A percentile compares a stretch with the other conserved stretches of the same genome.
Evolutionary conservation across 2,888 invertebrate species (phyloP).

Genomic region (Agonopterix subpropinquella): DNA sequence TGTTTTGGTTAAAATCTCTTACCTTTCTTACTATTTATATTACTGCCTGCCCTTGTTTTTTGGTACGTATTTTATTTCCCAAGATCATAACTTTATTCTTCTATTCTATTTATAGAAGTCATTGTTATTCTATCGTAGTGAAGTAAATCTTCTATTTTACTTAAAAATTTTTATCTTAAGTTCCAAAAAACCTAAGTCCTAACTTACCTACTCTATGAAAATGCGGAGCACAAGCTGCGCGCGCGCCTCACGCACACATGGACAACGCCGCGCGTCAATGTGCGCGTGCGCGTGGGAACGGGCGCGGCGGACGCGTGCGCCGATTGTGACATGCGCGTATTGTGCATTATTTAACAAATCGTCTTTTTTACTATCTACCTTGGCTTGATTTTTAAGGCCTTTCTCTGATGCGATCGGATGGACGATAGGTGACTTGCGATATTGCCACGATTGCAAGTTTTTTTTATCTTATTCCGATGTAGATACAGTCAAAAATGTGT

Average conservation of each 20-base stretch:
- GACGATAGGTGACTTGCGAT: constrained; percentile 14
- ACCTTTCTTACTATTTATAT: too few species aligned
- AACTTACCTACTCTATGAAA: constrained; percentile 32
- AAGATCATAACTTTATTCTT: too few species aligned
- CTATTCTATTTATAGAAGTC: too few species aligned
- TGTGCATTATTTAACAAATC: constrained; percentile 53
- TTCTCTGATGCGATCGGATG: neutral
- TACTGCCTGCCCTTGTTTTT: too few species aligned
- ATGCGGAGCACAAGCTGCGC: constrained; percentile 48
- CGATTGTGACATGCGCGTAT: constrained; percentile 60
- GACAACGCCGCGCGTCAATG: constrained; percentile 13
- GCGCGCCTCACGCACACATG: constrained; percentile 42
- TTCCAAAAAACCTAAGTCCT: too few species aligned
- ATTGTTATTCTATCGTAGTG: too few species aligned
- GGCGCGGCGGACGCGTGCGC: constrained; percentile 63
- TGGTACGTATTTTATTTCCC: too few species aligned
- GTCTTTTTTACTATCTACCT: constrained; percentile 16
- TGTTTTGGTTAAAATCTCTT: too few species aligned
- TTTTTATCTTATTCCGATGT: constrained; percentile 15
- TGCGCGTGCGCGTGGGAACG: constrained; percentile 68
- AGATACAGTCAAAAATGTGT: constrained; percentile 6
- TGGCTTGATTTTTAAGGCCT: neutral
- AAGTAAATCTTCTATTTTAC: too few species aligned
- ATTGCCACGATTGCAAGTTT: constrained; percentile 12
- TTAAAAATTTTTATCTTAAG: too few species aligned